Percentiles rank a stretch among this genome's conserved stretches.
These are phyloP conservation scores for Holotrichia oblita DNA, from an alignment of 1,140 invertebrate genomes.

Conservation along the genomic window DNA sequence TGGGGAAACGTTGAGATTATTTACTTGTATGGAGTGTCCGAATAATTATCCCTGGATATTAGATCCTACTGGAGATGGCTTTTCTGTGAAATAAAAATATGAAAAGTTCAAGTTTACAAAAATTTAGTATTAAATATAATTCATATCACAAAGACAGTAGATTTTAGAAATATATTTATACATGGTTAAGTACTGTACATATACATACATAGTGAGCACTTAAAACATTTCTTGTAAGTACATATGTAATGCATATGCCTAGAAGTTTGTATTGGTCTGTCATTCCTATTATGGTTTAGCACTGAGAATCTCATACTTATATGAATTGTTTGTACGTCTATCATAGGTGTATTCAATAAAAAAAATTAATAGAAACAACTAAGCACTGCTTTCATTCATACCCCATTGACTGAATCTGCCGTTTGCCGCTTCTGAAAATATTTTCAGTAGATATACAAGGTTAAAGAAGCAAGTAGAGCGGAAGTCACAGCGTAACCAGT, in stretches of 20 bases:
- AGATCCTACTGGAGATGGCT: slow-evolving; percentile 94
- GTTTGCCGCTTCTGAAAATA: neutral
- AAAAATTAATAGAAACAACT: neutral
- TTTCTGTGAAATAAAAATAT: slow-evolving; percentile 68
- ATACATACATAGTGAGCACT: neutral
- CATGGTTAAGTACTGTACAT: neutral
- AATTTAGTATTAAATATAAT: neutral
- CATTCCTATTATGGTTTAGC: neutral
- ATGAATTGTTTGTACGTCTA: neutral
- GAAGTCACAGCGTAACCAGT: too few species aligned
- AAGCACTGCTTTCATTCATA: neutral
- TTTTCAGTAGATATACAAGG: neutral
- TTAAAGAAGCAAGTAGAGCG: too few species aligned
- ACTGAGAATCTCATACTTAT: neutral
- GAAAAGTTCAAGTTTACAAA: slow-evolving; percentile 42
- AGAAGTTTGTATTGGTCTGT: neutral
- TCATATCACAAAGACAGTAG: neutral
- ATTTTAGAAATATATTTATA: neutral
- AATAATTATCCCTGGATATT: slow-evolving; percentile 96
- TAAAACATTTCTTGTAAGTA: neutral
- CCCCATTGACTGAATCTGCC: neutral
- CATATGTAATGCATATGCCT: neutral
- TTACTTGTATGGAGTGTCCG: slow-evolving; percentile 95
- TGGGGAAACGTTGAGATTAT: slow-evolving; percentile 89
- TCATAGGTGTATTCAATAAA: neutral